phyloP scores from a whole-genome alignment of 1,140 invertebrate species.

The Mamestra configurata region DNA sequence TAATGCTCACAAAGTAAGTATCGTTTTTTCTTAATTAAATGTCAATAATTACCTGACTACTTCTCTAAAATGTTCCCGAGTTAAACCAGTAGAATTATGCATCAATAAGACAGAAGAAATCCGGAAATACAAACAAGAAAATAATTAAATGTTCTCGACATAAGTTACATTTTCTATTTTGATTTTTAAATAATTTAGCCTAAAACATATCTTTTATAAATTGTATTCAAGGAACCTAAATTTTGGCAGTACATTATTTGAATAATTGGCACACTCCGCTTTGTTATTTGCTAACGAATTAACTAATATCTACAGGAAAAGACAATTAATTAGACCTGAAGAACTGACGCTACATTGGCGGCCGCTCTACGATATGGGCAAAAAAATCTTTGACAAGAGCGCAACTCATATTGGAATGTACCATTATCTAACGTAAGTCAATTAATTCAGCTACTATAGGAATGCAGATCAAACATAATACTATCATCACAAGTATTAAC shows the following conservation, averaged over 20 bases:
- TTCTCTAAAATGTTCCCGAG: no score
- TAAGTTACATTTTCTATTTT: no score
- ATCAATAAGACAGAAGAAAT: not conserved
- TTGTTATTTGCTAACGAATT: slow-evolving; percentile 14
- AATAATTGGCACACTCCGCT: slow-evolving; percentile 23
- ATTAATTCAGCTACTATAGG: not conserved
- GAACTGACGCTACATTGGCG: slow-evolving; percentile 96
- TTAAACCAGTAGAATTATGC: not conserved
- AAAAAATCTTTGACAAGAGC: slow-evolving; percentile 85
- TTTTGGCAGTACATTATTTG: slow-evolving; percentile 13
- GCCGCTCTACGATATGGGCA: slow-evolving; percentile 93
- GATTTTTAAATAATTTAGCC: no score
- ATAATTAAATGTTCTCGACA: no score
- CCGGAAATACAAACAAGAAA: not conserved
- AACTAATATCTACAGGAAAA: slow-evolving; percentile 89
- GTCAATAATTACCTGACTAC: no score
- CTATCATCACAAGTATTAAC: not conserved
- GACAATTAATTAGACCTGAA: slow-evolving; percentile 92
- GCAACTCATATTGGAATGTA: slow-evolving; percentile 88
- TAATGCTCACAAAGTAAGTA: slow-evolving; percentile 85
- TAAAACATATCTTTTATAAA: not conserved
- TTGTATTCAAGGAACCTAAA: slow-evolving; percentile 8
- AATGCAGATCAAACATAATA: not conserved
- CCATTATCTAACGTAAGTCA: slow-evolving; percentile 89
- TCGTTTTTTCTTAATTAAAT: not conserved